Conservation (phyloP, 1,140 invertebrate species). For the Sarcophaga bullata region DNA sequence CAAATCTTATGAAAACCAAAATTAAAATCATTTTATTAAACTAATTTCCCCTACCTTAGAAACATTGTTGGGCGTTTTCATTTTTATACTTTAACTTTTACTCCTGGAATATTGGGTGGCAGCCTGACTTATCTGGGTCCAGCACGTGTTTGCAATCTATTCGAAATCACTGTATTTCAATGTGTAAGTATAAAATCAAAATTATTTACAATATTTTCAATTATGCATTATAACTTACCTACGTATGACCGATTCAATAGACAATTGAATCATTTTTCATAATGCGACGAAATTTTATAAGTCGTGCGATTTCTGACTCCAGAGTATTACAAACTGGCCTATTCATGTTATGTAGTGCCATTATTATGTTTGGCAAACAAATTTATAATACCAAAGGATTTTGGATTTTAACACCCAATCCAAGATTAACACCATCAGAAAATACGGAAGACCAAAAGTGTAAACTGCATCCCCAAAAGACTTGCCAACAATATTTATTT, state of each 20-base stretch:
- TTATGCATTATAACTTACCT: too few species aligned
- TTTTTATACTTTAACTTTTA: slow-evolving; percentile 41
- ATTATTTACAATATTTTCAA: background rate
- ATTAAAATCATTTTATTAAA: background rate
- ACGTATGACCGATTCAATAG: slow-evolving; percentile 30
- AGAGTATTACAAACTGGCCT: slow-evolving; percentile 46
- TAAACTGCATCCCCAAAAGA: background rate
- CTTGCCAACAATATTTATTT: slow-evolving; percentile 37
- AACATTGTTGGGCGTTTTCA: slow-evolving; percentile 42
- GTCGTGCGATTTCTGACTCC: slow-evolving; percentile 42
- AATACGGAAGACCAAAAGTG: background rate
- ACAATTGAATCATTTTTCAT: slow-evolving; percentile 51
- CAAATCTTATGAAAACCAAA: background rate
- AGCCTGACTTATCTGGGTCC: slow-evolving; percentile 29
- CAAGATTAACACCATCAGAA: background rate
- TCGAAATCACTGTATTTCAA: slow-evolving; percentile 51
- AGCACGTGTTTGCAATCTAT: slow-evolving; percentile 46
- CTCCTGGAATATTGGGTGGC: slow-evolving; percentile 49
- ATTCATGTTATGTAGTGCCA: slow-evolving; percentile 50
- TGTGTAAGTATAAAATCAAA: slow-evolving; percentile 48
- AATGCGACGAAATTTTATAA: slow-evolving; percentile 44
- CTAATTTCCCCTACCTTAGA: background rate
- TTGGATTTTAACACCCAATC: slow-evolving; percentile 51
- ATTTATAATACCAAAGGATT: slow-evolving; percentile 47
- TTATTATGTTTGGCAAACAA: slow-evolving; percentile 51